Evolutionary conservation across 2,113 vertebrate genomes (phyloP), one percentile per base, ranked within the genome.

Genomic region (Bos javanicus): DNA sequence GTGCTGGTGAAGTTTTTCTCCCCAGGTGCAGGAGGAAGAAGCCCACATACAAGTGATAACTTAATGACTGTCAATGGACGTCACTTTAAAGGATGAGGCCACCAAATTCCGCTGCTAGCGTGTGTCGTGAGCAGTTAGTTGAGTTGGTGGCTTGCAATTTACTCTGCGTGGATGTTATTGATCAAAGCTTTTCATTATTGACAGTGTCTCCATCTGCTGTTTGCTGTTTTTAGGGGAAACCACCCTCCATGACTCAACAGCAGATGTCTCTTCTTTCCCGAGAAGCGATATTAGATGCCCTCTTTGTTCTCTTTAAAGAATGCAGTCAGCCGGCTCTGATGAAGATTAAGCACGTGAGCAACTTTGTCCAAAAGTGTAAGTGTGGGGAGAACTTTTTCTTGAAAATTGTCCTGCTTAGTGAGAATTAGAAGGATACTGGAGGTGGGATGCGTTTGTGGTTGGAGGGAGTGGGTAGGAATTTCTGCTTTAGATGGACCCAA

Each of bases 301-400:
- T 99, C 97, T 98, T 99, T 89, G 98, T 99, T 74, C 99, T 99
- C 95, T 99, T 99, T 97, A 99, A 99, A 97, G 99, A 99, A 98
- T 99, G 99, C 98, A 99, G 97, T 87, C 99, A 99, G 56, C 99
- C 99, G 0, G 97, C 99, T 96, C 99, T 99, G 64, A 99, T 99
- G 99, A 99, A 99, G 98, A 99, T 99, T 94, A 99, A 99, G 87
- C 99, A 99, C 1, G 99, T 99, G 89, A 99, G 99, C 98, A 99
- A 98, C 97, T 99, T 99, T 98, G 99, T 99, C 92, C 99, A 98
- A 91, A 99, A 99, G 97, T 99, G 99, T 99, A 99, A 99, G 99
- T 98, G 95, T 96, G 16, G 89, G 48, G 30, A 83, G n/a, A 83
- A 48, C 15, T 87, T 95, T 84, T 59, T 87, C 52, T 94, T 30